Evolutionary conservation across 1,140 invertebrate species (phyloP).

Genomic region (Onthophagus taurus): DNA sequence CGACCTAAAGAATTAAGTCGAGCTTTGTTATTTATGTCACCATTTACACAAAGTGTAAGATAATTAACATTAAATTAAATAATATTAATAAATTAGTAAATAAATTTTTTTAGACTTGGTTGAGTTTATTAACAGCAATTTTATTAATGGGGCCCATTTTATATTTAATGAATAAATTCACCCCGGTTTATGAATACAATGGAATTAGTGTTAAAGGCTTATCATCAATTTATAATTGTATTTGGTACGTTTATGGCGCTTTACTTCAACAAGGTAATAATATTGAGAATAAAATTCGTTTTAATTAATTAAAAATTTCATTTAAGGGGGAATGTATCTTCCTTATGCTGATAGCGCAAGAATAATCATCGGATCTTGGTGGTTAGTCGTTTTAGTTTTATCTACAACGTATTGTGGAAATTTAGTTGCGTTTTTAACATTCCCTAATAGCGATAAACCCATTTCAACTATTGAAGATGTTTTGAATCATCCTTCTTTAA

Average conservation of each 20-base stretch:
- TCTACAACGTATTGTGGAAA: constrained; percentile 90
- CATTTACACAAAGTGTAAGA: constrained; percentile 68
- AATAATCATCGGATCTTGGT: constrained; percentile 84
- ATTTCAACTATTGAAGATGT: constrained; percentile 67
- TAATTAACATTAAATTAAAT: constrained; percentile 2
- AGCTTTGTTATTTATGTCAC: constrained; percentile 73
- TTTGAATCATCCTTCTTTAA: constrained; percentile 48
- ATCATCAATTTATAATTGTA: constrained; percentile 62
- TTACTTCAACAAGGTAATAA: constrained; percentile 76
- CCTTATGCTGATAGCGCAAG: constrained; percentile 78
- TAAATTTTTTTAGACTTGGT: constrained; percentile 63
- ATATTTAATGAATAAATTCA: constrained; percentile 63
- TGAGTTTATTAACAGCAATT: constrained; percentile 60
- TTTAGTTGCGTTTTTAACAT: constrained; percentile 86
- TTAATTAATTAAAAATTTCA: constrained; percentile 2
- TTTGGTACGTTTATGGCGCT: constrained; percentile 86
- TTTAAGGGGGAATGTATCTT: constrained; percentile 71
- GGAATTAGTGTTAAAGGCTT: constrained; percentile 49
- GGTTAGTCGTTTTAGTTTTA: constrained; percentile 82
- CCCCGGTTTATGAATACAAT: constrained; percentile 57
- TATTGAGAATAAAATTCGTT: not conserved
- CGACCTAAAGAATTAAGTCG: constrained; percentile 66
- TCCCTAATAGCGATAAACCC: constrained; percentile 72
- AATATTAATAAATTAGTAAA: not conserved
- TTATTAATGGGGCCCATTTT: constrained; percentile 68